phyloP scores from a whole-genome alignment of 53 echinoderm and acorn worm genomes.

The Henricia sp. region DNA sequence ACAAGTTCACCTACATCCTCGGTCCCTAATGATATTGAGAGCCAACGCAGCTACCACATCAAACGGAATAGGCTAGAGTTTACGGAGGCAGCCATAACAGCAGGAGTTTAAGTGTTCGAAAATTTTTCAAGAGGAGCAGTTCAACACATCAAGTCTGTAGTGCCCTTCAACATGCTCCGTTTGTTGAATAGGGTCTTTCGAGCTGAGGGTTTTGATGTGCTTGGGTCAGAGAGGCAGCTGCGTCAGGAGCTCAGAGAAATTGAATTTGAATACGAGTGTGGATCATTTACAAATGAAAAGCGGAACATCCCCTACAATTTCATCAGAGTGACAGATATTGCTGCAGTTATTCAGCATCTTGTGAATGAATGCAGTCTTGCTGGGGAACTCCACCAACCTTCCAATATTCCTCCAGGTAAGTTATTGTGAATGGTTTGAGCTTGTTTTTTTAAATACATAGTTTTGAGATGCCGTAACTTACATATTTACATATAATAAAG shows the following conservation, averaged over 20 bases:
- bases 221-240: conserved; percentile 3
- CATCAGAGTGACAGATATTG: conserved; percentile 8
- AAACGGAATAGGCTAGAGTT: background rate
- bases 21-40: background rate
- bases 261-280: conserved; percentile 6
- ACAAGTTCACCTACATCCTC: background rate
- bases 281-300: background rate
- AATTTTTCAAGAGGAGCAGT: background rate
- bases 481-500: background rate
- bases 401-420: conserved; percentile 4
- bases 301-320: background rate
- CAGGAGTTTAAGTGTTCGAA: conserved; percentile 2
- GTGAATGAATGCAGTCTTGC: background rate
- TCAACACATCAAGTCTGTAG: background rate
- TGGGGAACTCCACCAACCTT: conserved; percentile 13
- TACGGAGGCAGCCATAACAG: background rate
- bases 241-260: background rate
- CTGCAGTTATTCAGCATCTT: background rate
- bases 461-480: background rate
- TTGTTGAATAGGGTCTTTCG: conserved; percentile 1
- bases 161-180: background rate
- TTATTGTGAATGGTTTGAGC: background rate
- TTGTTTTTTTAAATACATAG: background rate
- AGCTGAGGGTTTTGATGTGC: conserved; percentile 16
- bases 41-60: background rate